Base-by-base conservation (phyloP, 92 coral and sea anemone species). In the Nematostella vectensis region DNA sequence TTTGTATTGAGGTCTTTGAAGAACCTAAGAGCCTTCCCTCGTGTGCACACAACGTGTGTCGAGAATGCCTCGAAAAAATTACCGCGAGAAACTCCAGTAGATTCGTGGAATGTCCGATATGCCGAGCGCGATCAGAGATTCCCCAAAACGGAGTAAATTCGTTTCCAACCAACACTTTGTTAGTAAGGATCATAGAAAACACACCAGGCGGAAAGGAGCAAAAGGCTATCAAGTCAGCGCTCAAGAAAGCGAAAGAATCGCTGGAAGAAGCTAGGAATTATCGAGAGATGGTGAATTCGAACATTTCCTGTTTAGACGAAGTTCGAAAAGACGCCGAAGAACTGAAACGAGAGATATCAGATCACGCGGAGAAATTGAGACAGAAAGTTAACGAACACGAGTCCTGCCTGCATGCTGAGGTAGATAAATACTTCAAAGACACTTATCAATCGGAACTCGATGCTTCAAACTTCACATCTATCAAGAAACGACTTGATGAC, bases 101-200 rank as follows among this genome's bases (percentile, higher is more conserved):
- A 15, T 15, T 15, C 8, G 20, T 65, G 20, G 50, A 55, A 38
- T 65, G 71, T 43, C 71, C 71, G 9, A 31, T 65, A 8, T 65
- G 71, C 39, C 71, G 71, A 11, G 37, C 13, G 12, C 10, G 4
- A 11, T 65, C 71, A 1, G 43, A 28, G 3, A 22, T 65, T 6
- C 61, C 71, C 1, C 20, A 40, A 12, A 29, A 29, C 22, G 71
- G 71, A 24, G 62, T 55, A 4, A 47, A 42, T 21, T 52, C 53
- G 15, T 65, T 65, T 40, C 62, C 71, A 9, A 65, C 71, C 12
- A 54, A 65, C 49, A 65, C 71, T 22, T 48, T 65, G 0, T 8
- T 65, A 1, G 71, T 65, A 1, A 42, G 71, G 8, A 37, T 53
- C 12, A 36, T 65, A 8, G 71, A 65, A 6, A 53, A 54, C 40